phyloP scores from a whole-genome alignment of 2,888 invertebrate species.

The Tholera decimalis region DNA sequence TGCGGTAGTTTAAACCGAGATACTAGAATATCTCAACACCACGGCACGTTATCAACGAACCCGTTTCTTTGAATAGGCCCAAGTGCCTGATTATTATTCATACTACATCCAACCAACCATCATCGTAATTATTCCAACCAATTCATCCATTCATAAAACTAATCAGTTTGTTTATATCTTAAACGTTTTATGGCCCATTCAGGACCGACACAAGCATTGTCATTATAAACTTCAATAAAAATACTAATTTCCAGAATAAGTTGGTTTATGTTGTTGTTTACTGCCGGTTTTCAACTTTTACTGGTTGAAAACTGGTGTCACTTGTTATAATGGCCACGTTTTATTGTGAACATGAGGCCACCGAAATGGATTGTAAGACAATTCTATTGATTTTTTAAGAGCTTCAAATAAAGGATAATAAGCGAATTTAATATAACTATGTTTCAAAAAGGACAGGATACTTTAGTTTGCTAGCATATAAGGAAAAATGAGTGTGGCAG shows the following conservation, averaged over 20 bases:
- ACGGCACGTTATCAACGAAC: conserved; percentile 4
- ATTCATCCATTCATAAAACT: conserved; percentile 65
- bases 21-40: background rate
- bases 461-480: no score
- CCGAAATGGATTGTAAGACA: background rate
- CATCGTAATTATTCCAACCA: conserved; percentile 49
- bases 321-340: conserved; percentile 4
- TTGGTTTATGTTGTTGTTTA: conserved; percentile 47
- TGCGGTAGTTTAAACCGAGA: background rate
- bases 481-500: no score
- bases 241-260: conserved; percentile 49
- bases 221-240: conserved; percentile 49
- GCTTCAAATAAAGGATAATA: background rate
- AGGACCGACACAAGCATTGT: conserved; percentile 38
- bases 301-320: conserved; percentile 20
- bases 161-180: conserved; percentile 55
- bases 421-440: no score
- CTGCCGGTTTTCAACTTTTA: conserved; percentile 20
- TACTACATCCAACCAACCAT: conserved; percentile 28
- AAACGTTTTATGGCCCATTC: conserved; percentile 63
- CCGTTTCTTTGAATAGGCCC: conserved; percentile 22
- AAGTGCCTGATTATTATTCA: conserved; percentile 47
- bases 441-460: no score
- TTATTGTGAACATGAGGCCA: background rate
- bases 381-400: background rate